These are phyloP conservation scores for Eclectus roratus DNA, from an alignment of 2,113 vertebrate genomes.

Conservation along the genomic window DNA sequence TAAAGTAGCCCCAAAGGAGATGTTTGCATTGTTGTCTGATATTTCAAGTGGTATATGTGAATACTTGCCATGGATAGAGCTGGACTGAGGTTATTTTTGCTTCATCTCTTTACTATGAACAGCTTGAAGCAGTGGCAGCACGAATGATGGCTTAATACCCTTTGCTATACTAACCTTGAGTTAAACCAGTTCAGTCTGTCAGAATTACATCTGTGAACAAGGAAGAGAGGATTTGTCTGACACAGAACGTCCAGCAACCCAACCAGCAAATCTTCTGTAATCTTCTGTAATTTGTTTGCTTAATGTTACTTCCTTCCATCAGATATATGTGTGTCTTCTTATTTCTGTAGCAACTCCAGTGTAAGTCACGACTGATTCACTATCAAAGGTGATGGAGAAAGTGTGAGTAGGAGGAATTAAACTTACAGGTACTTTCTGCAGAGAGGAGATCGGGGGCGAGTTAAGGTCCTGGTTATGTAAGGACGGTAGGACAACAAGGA, in stretches of 20 bases:
- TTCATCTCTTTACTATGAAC: not conserved
- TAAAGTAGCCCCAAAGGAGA: not conserved
- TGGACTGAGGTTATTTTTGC: not conserved
- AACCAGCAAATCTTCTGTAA: slow-evolving; percentile 17
- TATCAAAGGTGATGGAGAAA: not conserved
- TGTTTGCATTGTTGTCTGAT: not conserved
- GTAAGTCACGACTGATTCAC: not conserved
- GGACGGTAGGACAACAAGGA: not conserved
- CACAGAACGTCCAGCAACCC: not conserved
- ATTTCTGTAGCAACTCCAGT: not conserved
- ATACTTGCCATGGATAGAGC: not conserved
- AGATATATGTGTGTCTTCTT: not conserved
- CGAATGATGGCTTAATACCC: not conserved
- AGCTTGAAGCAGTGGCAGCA: not conserved
- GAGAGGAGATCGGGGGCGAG: not conserved
- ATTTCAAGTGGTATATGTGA: not conserved
- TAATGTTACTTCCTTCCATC: not conserved
- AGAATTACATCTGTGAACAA: not conserved
- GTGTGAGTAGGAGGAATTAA: not conserved
- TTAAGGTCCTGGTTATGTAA: not conserved
- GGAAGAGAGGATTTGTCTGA: not conserved
- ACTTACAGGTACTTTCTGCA: not conserved
- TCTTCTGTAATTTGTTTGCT: not conserved
- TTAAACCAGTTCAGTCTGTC: slow-evolving; percentile 1
- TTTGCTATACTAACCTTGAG: not conserved